Conservation (phyloP, 2,113 vertebrate genomes). For the Pagrus major region DNA sequence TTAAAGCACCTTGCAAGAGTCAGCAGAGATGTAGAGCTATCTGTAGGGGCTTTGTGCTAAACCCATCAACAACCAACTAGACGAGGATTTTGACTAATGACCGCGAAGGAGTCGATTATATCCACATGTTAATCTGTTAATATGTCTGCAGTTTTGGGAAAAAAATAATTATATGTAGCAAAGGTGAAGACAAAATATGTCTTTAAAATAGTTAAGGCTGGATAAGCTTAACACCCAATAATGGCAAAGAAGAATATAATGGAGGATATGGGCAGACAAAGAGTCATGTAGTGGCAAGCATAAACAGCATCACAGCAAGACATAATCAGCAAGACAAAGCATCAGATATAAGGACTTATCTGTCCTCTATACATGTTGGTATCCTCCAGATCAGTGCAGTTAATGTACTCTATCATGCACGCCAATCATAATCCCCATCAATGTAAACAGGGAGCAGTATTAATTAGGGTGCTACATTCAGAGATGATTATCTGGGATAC, state of each 20-base stretch:
- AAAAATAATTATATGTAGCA: slow-evolving; percentile 1
- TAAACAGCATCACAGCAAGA: slow-evolving; percentile 7
- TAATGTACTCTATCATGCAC: slow-evolving; percentile 31
- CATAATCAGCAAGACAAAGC: slow-evolving; percentile 27
- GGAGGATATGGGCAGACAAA: background rate
- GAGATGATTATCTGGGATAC: slow-evolving; percentile 43
- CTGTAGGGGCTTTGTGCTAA: slow-evolving; percentile 19
- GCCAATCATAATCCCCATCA: slow-evolving; percentile 33
- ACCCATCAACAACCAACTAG: background rate
- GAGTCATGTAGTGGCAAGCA: slow-evolving; percentile 17
- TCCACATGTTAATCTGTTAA: slow-evolving; percentile 24
- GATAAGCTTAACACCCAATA: slow-evolving; percentile 6
- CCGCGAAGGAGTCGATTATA: background rate
- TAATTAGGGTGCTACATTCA: slow-evolving; percentile 49
- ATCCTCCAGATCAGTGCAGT: slow-evolving; percentile 17
- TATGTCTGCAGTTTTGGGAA: background rate
- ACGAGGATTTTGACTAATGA: slow-evolving; percentile 11
- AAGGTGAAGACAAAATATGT: background rate
- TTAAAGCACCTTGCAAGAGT: background rate
- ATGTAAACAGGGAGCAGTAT: slow-evolving; percentile 45
- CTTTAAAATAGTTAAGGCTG: slow-evolving; percentile 4
- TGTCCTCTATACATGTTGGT: slow-evolving; percentile 5
- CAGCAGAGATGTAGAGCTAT: slow-evolving; percentile 15
- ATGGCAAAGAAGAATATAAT: background rate
- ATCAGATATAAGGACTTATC: slow-evolving; percentile 22